Evolutionary conservation across 1,140 invertebrate species (phyloP), one percentile per base, ranked within the genome.

Genomic region (Heliconius hermathena): DNA sequence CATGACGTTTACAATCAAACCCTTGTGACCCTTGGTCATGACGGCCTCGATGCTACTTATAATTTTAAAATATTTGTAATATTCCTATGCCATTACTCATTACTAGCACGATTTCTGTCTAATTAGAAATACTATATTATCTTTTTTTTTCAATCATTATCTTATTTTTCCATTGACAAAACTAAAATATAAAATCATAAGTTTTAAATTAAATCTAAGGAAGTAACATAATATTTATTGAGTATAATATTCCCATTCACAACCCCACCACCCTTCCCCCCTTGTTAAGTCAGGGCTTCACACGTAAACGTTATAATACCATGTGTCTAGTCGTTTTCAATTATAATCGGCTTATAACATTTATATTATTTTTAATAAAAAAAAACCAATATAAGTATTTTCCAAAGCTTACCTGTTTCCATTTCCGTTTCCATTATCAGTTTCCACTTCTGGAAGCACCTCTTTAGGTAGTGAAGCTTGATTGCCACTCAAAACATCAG

Each of bases 391-490:
- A 52, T 52, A 57, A n/a, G 6, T 9, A 57, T 8, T 57, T 11
- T 22, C n/a, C 20, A 57, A 29, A 66, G 26, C 60, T 66, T 29
- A 66, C 60, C 60, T 66, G 60, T 13, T 66, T 26, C 60, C 60
- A 66, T 89, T 87, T 75, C 84, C 86, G 79, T 86, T 90, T 84
- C 88, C 88, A 83, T 88, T 88, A 78, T 93, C 91, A 1, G 86
- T 84, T 73, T 91, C 89, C 8, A 91, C 87, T 88, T 94, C 93
- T 29, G 93, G 93, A 18, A 94, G 78, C 20, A 83, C 79, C 82
- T 89, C 79, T 79, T 92, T 92, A 8, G 85, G 84, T 3, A 86
- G 81, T 52, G 84, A 77, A 78, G 81, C 83, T 82, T 89, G 89
- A 78, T 79, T 86, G 57, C 85, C 89, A 71, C 89, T 93, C 13